phyloP scores from a whole-genome alignment of 1,140 invertebrate genomes.

The Bombus huntii region DNA sequence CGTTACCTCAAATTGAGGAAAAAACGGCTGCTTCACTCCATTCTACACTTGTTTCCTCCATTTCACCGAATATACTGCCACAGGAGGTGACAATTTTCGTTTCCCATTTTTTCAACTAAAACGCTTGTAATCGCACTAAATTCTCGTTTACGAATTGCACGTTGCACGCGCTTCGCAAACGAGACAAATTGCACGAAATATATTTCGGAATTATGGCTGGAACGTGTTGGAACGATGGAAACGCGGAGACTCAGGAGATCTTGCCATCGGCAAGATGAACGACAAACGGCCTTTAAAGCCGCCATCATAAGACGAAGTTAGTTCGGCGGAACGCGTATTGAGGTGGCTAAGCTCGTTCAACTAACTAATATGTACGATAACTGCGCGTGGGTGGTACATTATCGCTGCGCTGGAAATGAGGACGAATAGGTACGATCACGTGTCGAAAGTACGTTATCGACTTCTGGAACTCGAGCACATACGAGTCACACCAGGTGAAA shows the following conservation, averaged over 20 bases:
- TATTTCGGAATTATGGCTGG: neutral
- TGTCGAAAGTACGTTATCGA: slow-evolving; percentile 50
- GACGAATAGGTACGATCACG: slow-evolving; percentile 55
- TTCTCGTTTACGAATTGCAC: too few species aligned
- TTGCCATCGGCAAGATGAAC: neutral
- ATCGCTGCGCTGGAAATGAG: slow-evolving; percentile 43
- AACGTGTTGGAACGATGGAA: neutral
- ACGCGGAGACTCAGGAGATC: neutral
- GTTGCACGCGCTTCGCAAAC: too few species aligned
- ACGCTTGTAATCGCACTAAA: too few species aligned
- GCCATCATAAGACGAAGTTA: slow-evolving; percentile 9
- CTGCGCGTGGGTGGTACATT: slow-evolving; percentile 39
- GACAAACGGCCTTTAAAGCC: slow-evolving; percentile 8
- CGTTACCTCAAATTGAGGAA: neutral
- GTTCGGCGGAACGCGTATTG: slow-evolving; percentile 1
- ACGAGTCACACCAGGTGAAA: neutral
- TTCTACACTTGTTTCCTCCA: neutral
- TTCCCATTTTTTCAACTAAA: neutral
- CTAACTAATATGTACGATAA: slow-evolving; percentile 54
- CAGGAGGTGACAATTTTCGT: neutral
- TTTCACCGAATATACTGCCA: neutral
- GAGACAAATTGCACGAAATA: neutral
- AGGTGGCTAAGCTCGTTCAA: slow-evolving; percentile 43
- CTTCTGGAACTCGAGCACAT: slow-evolving; percentile 25
- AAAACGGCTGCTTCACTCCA: neutral